Evolutionary conservation across 2,888 invertebrate species (phyloP).

Genomic region (Apamea epomidion): DNA sequence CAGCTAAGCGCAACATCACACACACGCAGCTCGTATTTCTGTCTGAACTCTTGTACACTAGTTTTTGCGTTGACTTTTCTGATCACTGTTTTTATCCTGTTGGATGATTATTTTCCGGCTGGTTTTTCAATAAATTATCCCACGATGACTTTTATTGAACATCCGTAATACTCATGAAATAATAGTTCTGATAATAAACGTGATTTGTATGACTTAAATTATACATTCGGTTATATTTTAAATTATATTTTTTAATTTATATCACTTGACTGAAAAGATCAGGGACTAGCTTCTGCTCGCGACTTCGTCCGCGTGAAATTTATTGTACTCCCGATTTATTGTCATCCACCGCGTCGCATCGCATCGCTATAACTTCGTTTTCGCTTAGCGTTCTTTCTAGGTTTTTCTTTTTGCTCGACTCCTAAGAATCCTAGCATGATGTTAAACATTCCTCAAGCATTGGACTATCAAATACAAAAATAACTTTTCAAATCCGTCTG

Average conservation of each 20-base stretch:
- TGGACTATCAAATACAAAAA: too few relatives aligned
- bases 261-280: conserved; percentile 27
- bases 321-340: neutral
- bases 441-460: too few relatives aligned
- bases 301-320: neutral
- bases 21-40: neutral
- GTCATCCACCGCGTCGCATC: neutral
- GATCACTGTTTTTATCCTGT: neutral
- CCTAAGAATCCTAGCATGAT: too few relatives aligned
- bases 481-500: too few relatives aligned
- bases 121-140: conserved; percentile 15
- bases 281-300: neutral
- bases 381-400: neutral
- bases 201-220: conserved; percentile 49
- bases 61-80: neutral
- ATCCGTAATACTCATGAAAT: conserved; percentile 15
- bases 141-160: conserved; percentile 15
- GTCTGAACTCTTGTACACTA: neutral
- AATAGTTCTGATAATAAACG: conserved; percentile 30
- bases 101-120: neutral
- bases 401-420: neutral
- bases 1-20: neutral
- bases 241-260: conserved; percentile 38
- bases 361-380: neutral
- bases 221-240: conserved; percentile 12